Evolutionary conservation across 2,113 vertebrate species (phyloP).

Genomic region (Malaclemys terrapin): DNA sequence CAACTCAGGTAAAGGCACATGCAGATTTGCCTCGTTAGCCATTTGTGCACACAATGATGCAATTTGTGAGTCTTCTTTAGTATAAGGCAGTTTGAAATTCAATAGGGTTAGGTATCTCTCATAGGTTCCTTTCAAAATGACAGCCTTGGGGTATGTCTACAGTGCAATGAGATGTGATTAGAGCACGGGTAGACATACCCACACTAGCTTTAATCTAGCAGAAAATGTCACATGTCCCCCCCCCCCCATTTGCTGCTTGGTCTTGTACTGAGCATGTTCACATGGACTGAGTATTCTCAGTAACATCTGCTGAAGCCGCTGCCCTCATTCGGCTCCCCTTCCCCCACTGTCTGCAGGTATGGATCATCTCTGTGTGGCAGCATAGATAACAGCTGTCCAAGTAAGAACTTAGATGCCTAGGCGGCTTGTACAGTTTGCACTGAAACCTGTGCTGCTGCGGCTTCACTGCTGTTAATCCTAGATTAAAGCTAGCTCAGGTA

Average conservation of each 20-base stretch:
- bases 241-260: not conserved
- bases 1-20: not conserved
- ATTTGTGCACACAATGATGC: accelerated
- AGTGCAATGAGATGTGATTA: not conserved
- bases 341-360: not conserved
- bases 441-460: not conserved
- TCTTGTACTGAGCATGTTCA: not conserved
- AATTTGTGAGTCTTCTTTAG: not conserved
- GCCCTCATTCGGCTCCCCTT: not conserved
- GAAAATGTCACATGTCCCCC: not conserved
- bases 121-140: not conserved
- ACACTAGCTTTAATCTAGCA: not conserved
- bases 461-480: not conserved
- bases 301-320: not conserved
- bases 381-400: not conserved
- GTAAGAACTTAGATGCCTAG: not conserved
- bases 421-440: not conserved
- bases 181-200: not conserved
- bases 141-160: not conserved
- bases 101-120: not conserved
- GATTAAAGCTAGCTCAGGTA: not conserved
- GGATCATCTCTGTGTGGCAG: not conserved
- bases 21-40: not conserved
- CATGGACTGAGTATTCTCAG: not conserved
- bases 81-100: not conserved